Evolutionary conservation across 1,140 invertebrate genomes (phyloP).

Genomic region (Reticulitermes speratus): DNA sequence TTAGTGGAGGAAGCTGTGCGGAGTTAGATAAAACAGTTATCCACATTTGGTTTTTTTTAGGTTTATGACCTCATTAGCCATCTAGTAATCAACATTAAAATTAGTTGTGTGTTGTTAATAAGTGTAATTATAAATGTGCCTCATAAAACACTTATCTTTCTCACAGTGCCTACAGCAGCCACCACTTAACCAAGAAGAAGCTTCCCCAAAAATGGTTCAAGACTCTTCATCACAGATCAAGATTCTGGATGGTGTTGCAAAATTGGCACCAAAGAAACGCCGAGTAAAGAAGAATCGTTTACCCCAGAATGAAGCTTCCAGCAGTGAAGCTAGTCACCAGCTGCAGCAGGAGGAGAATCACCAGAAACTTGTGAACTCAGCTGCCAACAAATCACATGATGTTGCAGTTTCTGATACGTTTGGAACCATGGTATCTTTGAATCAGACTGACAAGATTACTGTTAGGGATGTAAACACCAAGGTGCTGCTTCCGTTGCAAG

Average conservation of each 20-base stretch:
- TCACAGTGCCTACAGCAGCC: too few relatives aligned
- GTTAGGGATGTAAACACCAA: not conserved
- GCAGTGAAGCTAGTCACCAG: not conserved
- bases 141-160: too few relatives aligned
- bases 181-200: not conserved
- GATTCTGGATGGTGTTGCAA: not conserved
- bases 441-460: not conserved
- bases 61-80: too few relatives aligned
- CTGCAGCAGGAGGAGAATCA: not conserved
- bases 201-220: not conserved
- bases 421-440: not conserved
- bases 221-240: not conserved
- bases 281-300: not conserved
- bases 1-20: too few relatives aligned
- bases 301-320: not conserved
- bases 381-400: not conserved
- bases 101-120: too few relatives aligned
- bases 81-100: too few relatives aligned
- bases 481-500: not conserved
- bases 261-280: not conserved
- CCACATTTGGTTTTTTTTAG: too few relatives aligned
- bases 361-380: not conserved
- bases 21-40: too few relatives aligned
- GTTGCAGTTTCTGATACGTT: not conserved
- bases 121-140: too few relatives aligned